A percentile compares a stretch with the other conserved stretches of the same genome.
These are phyloP conservation scores for Cheirogaleus major DNA, from an alignment of 2,797 vertebrate species.

Conservation along the genomic window DNA sequence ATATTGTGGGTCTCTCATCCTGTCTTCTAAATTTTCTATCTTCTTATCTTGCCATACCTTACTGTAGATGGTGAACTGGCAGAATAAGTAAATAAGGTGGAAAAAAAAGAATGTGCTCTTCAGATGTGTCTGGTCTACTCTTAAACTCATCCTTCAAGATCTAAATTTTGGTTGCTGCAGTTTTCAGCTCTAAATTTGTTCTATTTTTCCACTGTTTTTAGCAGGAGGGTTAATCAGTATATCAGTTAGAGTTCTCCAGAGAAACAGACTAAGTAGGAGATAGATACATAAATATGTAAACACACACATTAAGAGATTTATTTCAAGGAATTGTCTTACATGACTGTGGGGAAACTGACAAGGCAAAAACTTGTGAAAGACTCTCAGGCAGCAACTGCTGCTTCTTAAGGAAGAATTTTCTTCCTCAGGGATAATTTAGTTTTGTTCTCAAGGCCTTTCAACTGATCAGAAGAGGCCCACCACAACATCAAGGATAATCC, in stretches of 20 bases:
- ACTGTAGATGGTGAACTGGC: not conserved
- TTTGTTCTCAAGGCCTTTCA: not conserved
- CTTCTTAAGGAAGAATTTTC: not conserved
- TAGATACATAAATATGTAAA: not conserved
- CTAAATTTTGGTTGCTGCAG: not conserved
- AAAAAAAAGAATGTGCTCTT: not conserved
- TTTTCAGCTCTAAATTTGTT: not conserved
- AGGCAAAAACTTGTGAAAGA: not conserved
- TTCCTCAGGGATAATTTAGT: not conserved
- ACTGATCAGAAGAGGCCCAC: not conserved
- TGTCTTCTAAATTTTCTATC: not conserved
- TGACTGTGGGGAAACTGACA: not conserved
- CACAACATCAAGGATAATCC: not conserved
- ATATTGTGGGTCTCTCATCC: not conserved
- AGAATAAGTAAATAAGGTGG: not conserved
- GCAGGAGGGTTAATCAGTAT: not conserved
- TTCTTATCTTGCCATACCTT: not conserved
- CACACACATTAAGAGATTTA: not conserved
- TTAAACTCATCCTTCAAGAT: not conserved
- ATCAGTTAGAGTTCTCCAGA: not conserved
- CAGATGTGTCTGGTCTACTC: not conserved
- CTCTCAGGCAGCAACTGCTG: not conserved
- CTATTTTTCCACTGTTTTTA: not conserved
- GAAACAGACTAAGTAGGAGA: not conserved
- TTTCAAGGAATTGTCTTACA: not conserved